Conservation (phyloP, 2,797 vertebrate genomes). For the Myotis pilosus region DNA sequence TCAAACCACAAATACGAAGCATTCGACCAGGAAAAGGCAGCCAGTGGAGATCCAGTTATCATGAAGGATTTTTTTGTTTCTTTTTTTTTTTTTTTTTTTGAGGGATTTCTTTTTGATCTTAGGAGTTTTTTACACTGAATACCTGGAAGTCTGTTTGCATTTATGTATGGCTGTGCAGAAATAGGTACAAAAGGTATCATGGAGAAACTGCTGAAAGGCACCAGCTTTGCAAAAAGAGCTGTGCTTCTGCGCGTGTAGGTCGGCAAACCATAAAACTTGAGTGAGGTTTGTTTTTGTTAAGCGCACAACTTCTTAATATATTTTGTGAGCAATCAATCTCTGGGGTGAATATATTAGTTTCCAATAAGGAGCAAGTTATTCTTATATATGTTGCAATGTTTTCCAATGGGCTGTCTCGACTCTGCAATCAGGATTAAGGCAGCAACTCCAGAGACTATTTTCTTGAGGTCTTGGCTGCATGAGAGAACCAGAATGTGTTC, state of each 20-base stretch:
- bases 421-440: slow-evolving; percentile 39
- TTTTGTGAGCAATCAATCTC: slow-evolving; percentile 8
- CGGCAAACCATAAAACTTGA: not conserved
- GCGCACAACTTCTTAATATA: slow-evolving; percentile 23
- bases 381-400: not conserved
- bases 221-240: not conserved
- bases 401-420: not conserved
- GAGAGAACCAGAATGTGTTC: slow-evolving; percentile 5
- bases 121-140: slow-evolving; percentile 12
- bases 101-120: not conserved
- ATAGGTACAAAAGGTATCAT: not conserved
- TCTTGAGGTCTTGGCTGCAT: not conserved
- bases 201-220: not conserved
- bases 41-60: not conserved
- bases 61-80: slow-evolving; percentile 1
- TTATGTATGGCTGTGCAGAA: not conserved
- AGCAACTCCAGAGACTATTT: not conserved
- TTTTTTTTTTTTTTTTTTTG: not conserved
- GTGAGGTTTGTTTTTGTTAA: slow-evolving; percentile 28
- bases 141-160: not conserved
- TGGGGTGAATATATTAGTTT: not conserved
- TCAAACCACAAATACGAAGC: slow-evolving; percentile 51
- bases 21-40: slow-evolving; percentile 52
- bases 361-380: slow-evolving; percentile 8
- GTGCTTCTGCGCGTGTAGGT: not conserved